Base-by-base conservation (phyloP, 2,113 vertebrate genomes). In the Epinephelus lanceolatus region DNA sequence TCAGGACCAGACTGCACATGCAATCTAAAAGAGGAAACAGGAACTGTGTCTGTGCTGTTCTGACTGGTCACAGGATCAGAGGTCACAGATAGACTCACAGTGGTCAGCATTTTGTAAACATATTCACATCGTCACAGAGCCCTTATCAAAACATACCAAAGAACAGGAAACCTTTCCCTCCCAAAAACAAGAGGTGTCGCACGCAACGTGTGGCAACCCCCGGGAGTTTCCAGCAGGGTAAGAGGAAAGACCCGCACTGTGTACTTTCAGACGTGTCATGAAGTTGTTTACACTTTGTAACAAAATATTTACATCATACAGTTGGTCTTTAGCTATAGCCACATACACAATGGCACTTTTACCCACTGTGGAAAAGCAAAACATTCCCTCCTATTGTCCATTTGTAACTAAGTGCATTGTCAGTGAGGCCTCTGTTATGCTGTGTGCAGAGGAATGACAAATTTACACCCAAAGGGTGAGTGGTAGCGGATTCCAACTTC, bases 401-500 rank as follows among this genome's bases (percentile, higher is more conserved):
- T 37, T 37, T 59, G 19, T 18, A 6, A 69, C 3, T 11, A 42
- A 10, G 27, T 49, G 45, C 57, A 33, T 13, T 4, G 25, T 52
- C n/a, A 60, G 23, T n/a, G 65, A 18, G 11, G 5, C 0, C 11
- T 69, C 27, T 19, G 17, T 74, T 96, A 98, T 42, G 96, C 94
- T 7, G 96, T 94, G 78, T 99, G 98, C 73, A 99, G 86, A 0
- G 97, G 97, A 84, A 99, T 97, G 85, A 98, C 97, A 0, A 98
- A 99, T 91, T 99, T 99, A 93, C 96, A 98, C 84, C 97, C 97
- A 0, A 99, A 99, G 14, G 97, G 97, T 0, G 97, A 98, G 89
- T 96, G 96, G 92, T 98, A 99, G 88, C 89, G 94, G 89, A 99
- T 97, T 72, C 97, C 97, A 84, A 97, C 96, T 76, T 99, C 97